These are phyloP conservation scores for Microtus montanus DNA, from an alignment of 2,113 vertebrate species.

Conservation along the genomic window DNA sequence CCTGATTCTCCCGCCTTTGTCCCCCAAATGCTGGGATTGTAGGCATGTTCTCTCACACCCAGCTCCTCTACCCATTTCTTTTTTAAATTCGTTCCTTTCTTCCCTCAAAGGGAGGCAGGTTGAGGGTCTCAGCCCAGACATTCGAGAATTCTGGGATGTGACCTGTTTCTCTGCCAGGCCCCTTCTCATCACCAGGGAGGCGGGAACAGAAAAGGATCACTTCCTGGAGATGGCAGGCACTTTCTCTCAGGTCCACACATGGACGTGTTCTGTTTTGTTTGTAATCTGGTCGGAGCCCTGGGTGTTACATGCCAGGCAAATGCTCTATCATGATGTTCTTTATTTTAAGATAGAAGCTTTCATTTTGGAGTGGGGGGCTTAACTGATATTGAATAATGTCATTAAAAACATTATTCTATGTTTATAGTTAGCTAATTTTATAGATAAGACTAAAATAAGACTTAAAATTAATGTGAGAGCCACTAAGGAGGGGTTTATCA, in stretches of 20 bases:
- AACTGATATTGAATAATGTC: slow-evolving; percentile 3
- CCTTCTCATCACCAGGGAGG: neutral
- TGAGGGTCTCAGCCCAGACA: neutral
- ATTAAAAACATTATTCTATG: slow-evolving; percentile 33
- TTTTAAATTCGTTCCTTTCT: slow-evolving; percentile 11
- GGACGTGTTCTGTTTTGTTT: neutral
- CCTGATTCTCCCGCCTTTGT: neutral
- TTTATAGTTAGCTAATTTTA: slow-evolving; percentile 32
- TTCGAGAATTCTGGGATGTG: neutral
- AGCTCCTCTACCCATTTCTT: neutral
- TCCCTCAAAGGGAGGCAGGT: neutral
- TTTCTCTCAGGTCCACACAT: neutral
- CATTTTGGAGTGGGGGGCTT: slow-evolving; percentile 8
- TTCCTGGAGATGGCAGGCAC: neutral
- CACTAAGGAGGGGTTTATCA: neutral
- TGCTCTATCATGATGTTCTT: neutral
- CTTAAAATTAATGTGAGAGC: neutral
- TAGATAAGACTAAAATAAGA: slow-evolving; percentile 6
- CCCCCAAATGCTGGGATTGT: neutral
- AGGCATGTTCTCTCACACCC: neutral
- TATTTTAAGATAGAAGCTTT: slow-evolving; percentile 20
- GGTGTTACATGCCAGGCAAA: neutral
- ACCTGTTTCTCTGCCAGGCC: neutral
- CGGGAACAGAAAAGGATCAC: neutral
- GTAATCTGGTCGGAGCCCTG: neutral